Percentiles rank a stretch among this genome's conserved stretches.
Evolutionary conservation across 2,113 vertebrate species (phyloP).

Genomic region (Oplegnathus fasciatus): DNA sequence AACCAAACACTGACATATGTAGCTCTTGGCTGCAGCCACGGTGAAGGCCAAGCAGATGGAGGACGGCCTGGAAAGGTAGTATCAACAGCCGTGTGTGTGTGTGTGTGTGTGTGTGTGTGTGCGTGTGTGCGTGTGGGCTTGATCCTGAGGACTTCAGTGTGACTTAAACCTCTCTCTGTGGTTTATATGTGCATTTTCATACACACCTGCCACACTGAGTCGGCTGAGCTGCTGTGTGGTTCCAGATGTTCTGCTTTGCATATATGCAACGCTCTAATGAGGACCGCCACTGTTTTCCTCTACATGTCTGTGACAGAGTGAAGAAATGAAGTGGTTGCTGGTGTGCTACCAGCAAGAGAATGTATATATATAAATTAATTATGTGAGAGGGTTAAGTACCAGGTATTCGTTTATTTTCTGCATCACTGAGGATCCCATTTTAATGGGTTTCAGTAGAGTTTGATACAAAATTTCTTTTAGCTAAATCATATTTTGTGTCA

Average conservation of each 20-base stretch:
- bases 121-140: conserved; percentile 27
- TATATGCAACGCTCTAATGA: conserved; percentile 38
- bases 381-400: not conserved
- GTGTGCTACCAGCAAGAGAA: not conserved
- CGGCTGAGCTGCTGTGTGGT: conserved; percentile 20
- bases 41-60: conserved; percentile 87
- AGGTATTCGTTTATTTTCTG: not conserved
- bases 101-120: not conserved
- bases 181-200: conserved; percentile 75
- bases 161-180: conserved; percentile 35
- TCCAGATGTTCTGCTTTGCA: conserved; percentile 68
- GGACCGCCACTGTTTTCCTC: not conserved
- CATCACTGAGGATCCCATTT: not conserved
- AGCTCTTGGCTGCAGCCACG: conserved; percentile 46
- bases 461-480: not conserved
- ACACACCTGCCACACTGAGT: conserved; percentile 54
- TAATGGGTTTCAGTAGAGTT: not conserved
- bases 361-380: no score
- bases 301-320: not conserved
- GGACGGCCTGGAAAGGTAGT: conserved; percentile 75
- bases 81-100: conserved; percentile 33
- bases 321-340: not conserved
- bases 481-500: not conserved
- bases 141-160: conserved; percentile 23
- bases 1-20: conserved; percentile 83